These are phyloP conservation scores for Tetramorium bicarinatum DNA, from an alignment of 2,888 invertebrate genomes.

Conservation along the genomic window DNA sequence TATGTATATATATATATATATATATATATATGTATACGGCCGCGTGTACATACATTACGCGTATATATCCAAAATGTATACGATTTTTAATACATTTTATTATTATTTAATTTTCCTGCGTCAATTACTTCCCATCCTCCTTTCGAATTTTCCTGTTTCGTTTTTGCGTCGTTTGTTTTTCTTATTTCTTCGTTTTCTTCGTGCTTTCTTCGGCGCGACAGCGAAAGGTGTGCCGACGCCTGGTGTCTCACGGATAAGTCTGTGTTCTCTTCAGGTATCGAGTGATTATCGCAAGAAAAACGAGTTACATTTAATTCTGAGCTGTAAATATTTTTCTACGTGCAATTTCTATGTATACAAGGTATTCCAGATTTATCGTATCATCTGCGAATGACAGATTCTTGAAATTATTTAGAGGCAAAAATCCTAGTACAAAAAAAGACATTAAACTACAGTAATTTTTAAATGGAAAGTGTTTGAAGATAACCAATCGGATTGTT, in stretches of 20 bases:
- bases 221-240: neutral
- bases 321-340: neutral
- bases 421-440: no score
- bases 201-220: neutral
- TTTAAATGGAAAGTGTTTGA: no score
- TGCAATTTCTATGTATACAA: neutral
- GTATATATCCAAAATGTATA: conserved; percentile 81
- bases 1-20: conserved; percentile 34
- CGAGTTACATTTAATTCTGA: conserved; percentile 9
- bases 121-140: conserved; percentile 60
- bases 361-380: no score
- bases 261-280: neutral
- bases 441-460: no score
- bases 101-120: conserved; percentile 82
- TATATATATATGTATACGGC: conserved; percentile 48
- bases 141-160: neutral
- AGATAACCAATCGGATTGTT: no score
- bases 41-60: conserved; percentile 55
- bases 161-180: neutral
- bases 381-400: no score
- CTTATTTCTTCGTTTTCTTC: conserved; percentile 18
- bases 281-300: neutral
- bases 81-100: conserved; percentile 86
- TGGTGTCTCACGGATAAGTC: neutral
- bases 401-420: no score